A percentile compares a stretch with the other conserved stretches of the same genome.
These are phyloP conservation scores for Calyptomena viridis DNA, from an alignment of 2,113 vertebrate genomes.

Conservation along the genomic window DNA sequence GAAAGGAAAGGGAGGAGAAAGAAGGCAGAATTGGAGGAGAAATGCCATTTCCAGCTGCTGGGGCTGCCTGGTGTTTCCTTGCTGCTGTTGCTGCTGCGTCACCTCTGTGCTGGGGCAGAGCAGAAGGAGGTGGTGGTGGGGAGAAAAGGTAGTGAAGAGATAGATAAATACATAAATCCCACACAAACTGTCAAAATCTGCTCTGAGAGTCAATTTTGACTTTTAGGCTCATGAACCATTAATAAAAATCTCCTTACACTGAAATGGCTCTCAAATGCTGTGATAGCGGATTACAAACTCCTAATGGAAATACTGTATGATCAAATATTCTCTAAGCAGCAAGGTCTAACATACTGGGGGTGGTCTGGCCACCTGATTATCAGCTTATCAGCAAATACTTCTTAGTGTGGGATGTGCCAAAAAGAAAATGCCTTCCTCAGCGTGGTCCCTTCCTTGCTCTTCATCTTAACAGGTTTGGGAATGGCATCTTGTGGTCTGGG, in stretches of 20 bases:
- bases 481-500: neutral
- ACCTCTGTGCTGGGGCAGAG: neutral
- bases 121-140: neutral
- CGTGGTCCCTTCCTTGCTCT: neutral
- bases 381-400: conserved; percentile 69
- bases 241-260: conserved; percentile 82
- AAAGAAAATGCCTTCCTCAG: neutral
- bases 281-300: conserved; percentile 78
- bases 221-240: conserved; percentile 75
- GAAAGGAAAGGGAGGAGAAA: neutral
- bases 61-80: neutral
- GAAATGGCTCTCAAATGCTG: conserved; percentile 75
- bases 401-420: conserved; percentile 41
- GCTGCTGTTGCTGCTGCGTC: neutral
- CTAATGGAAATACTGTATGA: conserved; percentile 72
- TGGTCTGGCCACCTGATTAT: conserved; percentile 68
- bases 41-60: neutral
- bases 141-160: neutral
- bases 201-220: conserved; percentile 64
- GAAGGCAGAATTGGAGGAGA: neutral
- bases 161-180: neutral
- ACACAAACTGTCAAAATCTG: conserved; percentile 57
- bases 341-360: conserved; percentile 57
- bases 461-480: conserved; percentile 3
- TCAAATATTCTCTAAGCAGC: conserved; percentile 63